phyloP scores from a whole-genome alignment of 2,888 invertebrate species.

The Scaptomyza flava region DNA sequence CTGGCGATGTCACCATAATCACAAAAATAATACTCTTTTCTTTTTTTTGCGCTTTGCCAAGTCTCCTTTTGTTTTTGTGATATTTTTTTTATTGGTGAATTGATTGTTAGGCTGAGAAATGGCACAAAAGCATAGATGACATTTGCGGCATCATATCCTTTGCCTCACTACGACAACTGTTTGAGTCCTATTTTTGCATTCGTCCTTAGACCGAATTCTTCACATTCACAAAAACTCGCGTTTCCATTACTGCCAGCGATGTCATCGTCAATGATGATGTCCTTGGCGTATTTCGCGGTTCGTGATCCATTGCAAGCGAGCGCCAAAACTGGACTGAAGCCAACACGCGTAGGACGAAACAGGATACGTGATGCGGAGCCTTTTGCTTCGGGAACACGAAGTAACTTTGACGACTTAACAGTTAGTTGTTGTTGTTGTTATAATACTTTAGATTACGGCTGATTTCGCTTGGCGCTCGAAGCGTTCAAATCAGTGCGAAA shows the following conservation, averaged over 20 bases:
- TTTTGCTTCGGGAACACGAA: conserved; percentile 34
- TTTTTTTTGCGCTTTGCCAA: conserved; percentile 13
- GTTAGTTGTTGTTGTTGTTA: not conserved
- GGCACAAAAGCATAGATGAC: conserved; percentile 54
- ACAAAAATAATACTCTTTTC: conserved; percentile 27
- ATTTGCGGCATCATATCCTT: conserved; percentile 76
- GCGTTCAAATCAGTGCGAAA: conserved; percentile 76
- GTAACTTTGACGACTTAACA: conserved; percentile 26
- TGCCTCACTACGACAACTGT: conserved; percentile 12
- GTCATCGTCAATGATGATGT: not conserved
- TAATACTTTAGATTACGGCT: conserved; percentile 12
- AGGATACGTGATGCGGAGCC: conserved; percentile 16
- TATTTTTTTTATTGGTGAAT: conserved; percentile 10
- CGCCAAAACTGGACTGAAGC: conserved; percentile 66
- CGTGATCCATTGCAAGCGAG: conserved; percentile 61
- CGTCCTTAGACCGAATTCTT: conserved; percentile 24
- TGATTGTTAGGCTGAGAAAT: not conserved
- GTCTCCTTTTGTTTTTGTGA: conserved; percentile 13
- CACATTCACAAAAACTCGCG: conserved; percentile 32
- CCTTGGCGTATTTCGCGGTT: conserved; percentile 30
- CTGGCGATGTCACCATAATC: conserved; percentile 35
- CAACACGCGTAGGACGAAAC: conserved; percentile 30
- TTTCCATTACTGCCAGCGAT: conserved; percentile 6
- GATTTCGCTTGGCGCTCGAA: conserved; percentile 23
- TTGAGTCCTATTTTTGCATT: conserved; percentile 4